phyloP scores from a whole-genome alignment of 2,888 invertebrate species.

The Dynastes grantii region DNA sequence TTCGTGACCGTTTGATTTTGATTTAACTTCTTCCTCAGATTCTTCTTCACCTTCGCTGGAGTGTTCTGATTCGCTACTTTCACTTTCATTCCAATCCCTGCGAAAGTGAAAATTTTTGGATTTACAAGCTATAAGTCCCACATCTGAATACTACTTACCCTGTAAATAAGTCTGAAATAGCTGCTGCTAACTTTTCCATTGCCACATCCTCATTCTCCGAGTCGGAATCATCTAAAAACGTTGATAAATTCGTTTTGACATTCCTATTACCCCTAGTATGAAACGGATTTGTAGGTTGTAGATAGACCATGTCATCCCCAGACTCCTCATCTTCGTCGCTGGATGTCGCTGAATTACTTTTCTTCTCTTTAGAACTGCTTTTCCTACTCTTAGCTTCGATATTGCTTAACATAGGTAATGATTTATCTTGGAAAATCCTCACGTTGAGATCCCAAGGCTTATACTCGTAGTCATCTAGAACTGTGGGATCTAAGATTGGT shows the following conservation, averaged over 20 bases:
- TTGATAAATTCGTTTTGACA: constrained; percentile 73
- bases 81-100: constrained; percentile 70
- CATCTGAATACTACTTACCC: constrained; percentile 71
- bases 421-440: constrained; percentile 75
- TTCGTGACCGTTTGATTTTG: constrained; percentile 52
- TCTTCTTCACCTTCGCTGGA: constrained; percentile 73
- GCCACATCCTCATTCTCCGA: constrained; percentile 82
- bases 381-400: constrained; percentile 60
- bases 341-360: constrained; percentile 57
- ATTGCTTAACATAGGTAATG: constrained; percentile 64
- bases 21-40: constrained; percentile 62
- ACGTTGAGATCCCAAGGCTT: constrained; percentile 82
- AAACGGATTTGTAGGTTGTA: constrained; percentile 66
- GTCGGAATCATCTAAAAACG: constrained; percentile 78
- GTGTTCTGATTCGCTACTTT: constrained; percentile 70
- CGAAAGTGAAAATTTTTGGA: background rate
- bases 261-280: constrained; percentile 65
- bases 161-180: constrained; percentile 85
- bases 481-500: constrained; percentile 85
- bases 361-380: constrained; percentile 59
- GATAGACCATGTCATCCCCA: constrained; percentile 69
- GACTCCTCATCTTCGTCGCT: constrained; percentile 68
- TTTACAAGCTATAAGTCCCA: too few relatives aligned
- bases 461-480: constrained; percentile 78
- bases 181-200: constrained; percentile 80